These are phyloP conservation scores for Pararge aegeria DNA, from an alignment of 1,140 invertebrate genomes.

Conservation along the genomic window DNA sequence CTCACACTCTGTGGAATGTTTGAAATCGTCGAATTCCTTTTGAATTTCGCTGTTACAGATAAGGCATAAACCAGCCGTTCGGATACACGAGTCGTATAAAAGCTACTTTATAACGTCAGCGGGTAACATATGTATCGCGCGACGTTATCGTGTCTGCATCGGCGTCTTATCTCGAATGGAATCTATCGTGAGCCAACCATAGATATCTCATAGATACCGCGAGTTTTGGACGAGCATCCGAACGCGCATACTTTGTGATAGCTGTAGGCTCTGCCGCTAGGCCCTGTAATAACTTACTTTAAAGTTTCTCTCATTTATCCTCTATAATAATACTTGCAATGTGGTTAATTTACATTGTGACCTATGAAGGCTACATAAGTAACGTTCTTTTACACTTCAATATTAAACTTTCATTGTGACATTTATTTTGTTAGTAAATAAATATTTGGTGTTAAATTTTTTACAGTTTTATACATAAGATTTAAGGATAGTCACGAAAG, in stretches of 20 bases:
- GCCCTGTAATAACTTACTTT: no score
- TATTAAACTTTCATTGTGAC: no score
- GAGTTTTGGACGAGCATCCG: slow-evolving; percentile 23
- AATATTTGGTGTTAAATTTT: no score
- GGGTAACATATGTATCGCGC: slow-evolving; percentile 42
- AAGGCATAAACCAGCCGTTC: slow-evolving; percentile 35
- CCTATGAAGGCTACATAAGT: no score
- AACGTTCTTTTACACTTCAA: no score
- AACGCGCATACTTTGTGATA: slow-evolving; percentile 7
- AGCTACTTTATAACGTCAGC: slow-evolving; percentile 49
- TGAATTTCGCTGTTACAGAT: slow-evolving; percentile 17
- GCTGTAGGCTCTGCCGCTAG: not conserved
- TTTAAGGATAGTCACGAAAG: no score
- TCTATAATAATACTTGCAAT: no score
- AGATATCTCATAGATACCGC: slow-evolving; percentile 35
- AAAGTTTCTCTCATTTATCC: no score
- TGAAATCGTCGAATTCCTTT: slow-evolving; percentile 19
- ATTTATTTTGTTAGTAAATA: no score
- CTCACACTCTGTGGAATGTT: slow-evolving; percentile 12
- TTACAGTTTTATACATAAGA: no score
- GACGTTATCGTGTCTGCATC: slow-evolving; percentile 46
- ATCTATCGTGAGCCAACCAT: slow-evolving; percentile 36
- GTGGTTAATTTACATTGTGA: no score
- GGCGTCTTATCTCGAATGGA: slow-evolving; percentile 44
- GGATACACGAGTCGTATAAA: slow-evolving; percentile 35